phyloP scores from a whole-genome alignment of 2,797 vertebrate genomes.

The Anisognathus igniventris region DNA sequence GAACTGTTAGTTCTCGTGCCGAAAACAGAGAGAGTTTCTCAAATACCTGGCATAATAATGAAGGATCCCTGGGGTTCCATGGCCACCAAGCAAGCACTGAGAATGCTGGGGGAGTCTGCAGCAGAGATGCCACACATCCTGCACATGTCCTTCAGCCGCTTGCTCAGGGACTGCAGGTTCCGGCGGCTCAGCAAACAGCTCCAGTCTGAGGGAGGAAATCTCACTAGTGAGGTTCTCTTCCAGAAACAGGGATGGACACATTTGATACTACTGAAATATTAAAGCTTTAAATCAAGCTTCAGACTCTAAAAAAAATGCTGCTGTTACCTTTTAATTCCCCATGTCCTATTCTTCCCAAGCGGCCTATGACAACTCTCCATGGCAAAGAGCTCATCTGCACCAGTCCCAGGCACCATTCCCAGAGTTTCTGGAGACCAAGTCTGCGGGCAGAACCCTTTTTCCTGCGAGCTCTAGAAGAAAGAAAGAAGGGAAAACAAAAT shows the following conservation, averaged over 20 bases:
- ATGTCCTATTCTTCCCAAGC: conserved; percentile 94
- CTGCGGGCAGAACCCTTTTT: conserved; percentile 96
- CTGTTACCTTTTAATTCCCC: conserved; percentile 92
- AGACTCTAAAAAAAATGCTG: not conserved
- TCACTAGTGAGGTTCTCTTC: not conserved
- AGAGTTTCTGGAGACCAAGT: conserved; percentile 94
- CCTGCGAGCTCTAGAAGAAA: conserved; percentile 85
- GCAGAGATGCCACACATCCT: conserved; percentile 98
- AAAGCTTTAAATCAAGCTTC: not conserved
- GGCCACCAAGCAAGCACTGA: conserved; percentile 96
- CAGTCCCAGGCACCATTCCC: conserved; percentile 97
- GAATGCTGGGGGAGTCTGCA: conserved; percentile 96
- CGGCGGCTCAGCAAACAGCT: conserved; percentile 94
- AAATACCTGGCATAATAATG: conserved; percentile 94
- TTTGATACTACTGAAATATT: not conserved
- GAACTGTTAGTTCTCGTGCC: fast-evolving
- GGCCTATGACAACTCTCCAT: conserved; percentile 97
- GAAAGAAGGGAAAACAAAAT: not conserved
- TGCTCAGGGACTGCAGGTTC: conserved; percentile 93
- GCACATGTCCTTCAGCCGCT: conserved; percentile 96
- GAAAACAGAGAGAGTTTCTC: not conserved
- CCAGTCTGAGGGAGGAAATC: conserved; percentile 84
- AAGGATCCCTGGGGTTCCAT: conserved; percentile 98
- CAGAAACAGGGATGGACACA: not conserved
- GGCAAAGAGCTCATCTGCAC: conserved; percentile 98